A percentile compares a stretch with the other conserved stretches of the same genome.
Conservation (phyloP, 2,888 invertebrate genomes). For the Hartigia nigra region DNA sequence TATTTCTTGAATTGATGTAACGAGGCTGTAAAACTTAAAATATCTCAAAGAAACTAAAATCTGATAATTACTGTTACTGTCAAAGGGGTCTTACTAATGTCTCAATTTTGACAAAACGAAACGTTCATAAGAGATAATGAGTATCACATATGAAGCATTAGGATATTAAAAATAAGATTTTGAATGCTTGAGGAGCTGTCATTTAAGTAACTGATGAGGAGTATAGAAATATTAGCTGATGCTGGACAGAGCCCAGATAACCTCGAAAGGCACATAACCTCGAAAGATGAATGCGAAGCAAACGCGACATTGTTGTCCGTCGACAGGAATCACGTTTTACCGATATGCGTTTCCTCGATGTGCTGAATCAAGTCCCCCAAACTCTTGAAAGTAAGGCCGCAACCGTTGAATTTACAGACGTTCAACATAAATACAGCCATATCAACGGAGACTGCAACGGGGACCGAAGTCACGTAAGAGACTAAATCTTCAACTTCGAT, state of each 20-base stretch:
- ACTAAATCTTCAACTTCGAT: constrained; percentile 14
- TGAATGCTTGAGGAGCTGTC: background rate
- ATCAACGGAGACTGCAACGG: constrained; percentile 47
- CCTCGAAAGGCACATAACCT: constrained; percentile 39
- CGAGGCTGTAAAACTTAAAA: background rate
- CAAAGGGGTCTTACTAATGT: background rate
- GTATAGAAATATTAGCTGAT: constrained; percentile 2
- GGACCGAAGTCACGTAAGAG: background rate
- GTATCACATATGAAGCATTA: background rate
- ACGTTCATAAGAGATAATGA: background rate
- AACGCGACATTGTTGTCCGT: constrained; percentile 9
- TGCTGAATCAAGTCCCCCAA: constrained; percentile 86
- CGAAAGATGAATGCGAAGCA: constrained; percentile 9
- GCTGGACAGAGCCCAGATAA: constrained; percentile 39
- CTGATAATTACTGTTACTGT: background rate
- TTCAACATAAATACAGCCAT: constrained; percentile 93
- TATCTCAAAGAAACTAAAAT: background rate
- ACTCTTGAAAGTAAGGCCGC: constrained; percentile 85
- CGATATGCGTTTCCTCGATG: constrained; percentile 89
- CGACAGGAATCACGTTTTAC: constrained; percentile 66
- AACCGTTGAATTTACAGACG: constrained; percentile 89
- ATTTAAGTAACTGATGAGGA: background rate
- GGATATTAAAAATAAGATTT: background rate
- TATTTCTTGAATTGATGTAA: background rate
- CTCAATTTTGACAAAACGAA: background rate